Percentiles rank a stretch among this genome's conserved stretches.
phyloP scores from a whole-genome alignment of 2,888 invertebrate species.

The Drosophila helvetica region DNA sequence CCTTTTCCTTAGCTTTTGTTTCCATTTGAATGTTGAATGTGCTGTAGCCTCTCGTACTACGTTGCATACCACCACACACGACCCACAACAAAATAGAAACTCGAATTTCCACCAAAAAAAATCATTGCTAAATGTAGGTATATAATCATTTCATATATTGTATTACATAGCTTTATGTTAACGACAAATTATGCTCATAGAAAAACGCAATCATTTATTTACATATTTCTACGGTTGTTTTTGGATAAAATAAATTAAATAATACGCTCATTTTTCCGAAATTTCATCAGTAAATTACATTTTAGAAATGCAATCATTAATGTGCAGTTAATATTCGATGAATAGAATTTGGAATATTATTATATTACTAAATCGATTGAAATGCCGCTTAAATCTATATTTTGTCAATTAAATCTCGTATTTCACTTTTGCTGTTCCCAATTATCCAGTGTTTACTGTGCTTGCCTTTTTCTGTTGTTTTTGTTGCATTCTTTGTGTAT shows the following conservation, averaged over 20 bases:
- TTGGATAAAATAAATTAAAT: too few species aligned
- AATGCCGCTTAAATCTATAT: neutral
- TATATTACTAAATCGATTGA: too few species aligned
- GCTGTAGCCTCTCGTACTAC: constrained; percentile 22
- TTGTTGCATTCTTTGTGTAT: constrained; percentile 1
- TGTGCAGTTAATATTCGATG: too few species aligned
- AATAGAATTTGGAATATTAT: too few species aligned
- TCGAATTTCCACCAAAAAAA: constrained; percentile 13
- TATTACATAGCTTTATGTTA: neutral
- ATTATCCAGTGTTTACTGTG: too few species aligned
- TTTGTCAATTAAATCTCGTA: constrained; percentile 2
- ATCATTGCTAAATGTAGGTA: constrained; percentile 45
- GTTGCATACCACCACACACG: constrained; percentile 27
- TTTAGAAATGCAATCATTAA: neutral
- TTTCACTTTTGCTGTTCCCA: too few species aligned
- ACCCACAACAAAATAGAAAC: neutral
- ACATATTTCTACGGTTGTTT: too few species aligned
- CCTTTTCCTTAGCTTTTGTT: constrained; percentile 69
- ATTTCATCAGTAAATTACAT: too few species aligned
- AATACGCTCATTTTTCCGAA: too few species aligned
- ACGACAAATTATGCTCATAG: neutral
- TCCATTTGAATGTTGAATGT: constrained; percentile 49
- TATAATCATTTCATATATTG: neutral
- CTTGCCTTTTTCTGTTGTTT: constrained; percentile 2
- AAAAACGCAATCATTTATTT: neutral